Evolutionary conservation across 2,888 invertebrate genomes (phyloP).

Genomic region (Trichopria drosophilae): DNA sequence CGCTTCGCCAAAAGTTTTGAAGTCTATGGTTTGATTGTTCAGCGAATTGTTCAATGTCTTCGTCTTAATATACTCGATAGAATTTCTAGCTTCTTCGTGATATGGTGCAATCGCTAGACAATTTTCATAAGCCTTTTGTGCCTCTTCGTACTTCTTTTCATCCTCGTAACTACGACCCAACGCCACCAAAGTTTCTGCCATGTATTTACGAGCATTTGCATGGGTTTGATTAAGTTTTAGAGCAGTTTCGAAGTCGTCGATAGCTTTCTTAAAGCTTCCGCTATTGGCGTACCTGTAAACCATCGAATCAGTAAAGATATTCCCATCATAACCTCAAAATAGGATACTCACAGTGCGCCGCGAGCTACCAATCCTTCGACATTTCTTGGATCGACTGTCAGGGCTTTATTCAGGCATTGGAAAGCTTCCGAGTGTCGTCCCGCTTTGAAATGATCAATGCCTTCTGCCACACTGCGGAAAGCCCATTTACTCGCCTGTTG

Average conservation of each 20-base stretch:
- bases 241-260: constrained; percentile 92
- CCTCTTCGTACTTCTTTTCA: constrained; percentile 82
- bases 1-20: constrained; percentile 52
- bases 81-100: constrained; percentile 85
- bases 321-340: background rate
- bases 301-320: too few relatives aligned
- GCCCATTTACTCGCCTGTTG: constrained; percentile 93
- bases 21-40: too few relatives aligned
- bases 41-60: constrained; percentile 63
- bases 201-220: constrained; percentile 90
- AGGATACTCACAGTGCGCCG: constrained; percentile 72
- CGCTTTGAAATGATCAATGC: constrained; percentile 91
- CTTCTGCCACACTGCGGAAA: constrained; percentile 88
- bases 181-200: constrained; percentile 90
- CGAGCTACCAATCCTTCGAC: constrained; percentile 90
- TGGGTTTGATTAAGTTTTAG: constrained; percentile 86
- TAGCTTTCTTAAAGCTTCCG: constrained; percentile 89
- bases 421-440: constrained; percentile 93
- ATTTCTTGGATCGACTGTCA: constrained; percentile 88
- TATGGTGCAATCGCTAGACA: constrained; percentile 82
- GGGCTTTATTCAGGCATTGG: constrained; percentile 89
- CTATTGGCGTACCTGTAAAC: constrained; percentile 79
- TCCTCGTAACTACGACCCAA: constrained; percentile 86
- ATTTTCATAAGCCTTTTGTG: constrained; percentile 81
- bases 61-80: constrained; percentile 77